Conservation (phyloP, 2,888 invertebrate species). For the Stegana nigrithorax region DNA sequence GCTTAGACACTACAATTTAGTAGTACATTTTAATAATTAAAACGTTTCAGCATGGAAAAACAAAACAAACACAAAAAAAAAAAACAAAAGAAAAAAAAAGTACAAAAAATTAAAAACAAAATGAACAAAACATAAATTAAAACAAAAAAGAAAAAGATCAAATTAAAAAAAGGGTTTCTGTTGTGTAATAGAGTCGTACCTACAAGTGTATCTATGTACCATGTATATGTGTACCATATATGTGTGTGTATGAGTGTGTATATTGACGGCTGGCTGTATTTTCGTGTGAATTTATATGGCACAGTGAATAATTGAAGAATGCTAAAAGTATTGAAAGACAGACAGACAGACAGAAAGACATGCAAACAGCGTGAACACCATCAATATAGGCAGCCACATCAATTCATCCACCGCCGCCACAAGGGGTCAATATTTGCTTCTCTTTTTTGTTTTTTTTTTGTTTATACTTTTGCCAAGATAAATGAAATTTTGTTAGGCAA, state of each 20-base stretch:
- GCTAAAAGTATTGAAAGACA: neutral
- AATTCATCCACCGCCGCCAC: no score
- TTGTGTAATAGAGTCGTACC: neutral
- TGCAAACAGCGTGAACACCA: neutral
- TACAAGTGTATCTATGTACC: no score
- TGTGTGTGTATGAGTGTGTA: neutral
- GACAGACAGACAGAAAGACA: neutral
- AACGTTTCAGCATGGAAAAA: neutral
- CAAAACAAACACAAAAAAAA: neutral
- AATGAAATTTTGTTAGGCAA: conserved; percentile 11
- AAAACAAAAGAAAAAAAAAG: neutral
- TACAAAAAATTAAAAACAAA: neutral
- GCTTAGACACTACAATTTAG: no score
- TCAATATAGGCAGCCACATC: conserved; percentile 1
- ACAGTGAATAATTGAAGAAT: conserved; percentile 1
- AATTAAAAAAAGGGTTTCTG: neutral
- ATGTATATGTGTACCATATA: no score
- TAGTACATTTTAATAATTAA: neutral
- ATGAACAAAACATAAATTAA: neutral
- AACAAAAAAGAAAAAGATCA: neutral
- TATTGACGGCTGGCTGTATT: neutral
- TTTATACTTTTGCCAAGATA: neutral
- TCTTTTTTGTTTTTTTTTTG: neutral
- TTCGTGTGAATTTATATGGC: neutral
- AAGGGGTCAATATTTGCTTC: neutral